Evolutionary conservation across 2,797 vertebrate genomes (phyloP).

Genomic region (Malacoctenus gilli): DNA sequence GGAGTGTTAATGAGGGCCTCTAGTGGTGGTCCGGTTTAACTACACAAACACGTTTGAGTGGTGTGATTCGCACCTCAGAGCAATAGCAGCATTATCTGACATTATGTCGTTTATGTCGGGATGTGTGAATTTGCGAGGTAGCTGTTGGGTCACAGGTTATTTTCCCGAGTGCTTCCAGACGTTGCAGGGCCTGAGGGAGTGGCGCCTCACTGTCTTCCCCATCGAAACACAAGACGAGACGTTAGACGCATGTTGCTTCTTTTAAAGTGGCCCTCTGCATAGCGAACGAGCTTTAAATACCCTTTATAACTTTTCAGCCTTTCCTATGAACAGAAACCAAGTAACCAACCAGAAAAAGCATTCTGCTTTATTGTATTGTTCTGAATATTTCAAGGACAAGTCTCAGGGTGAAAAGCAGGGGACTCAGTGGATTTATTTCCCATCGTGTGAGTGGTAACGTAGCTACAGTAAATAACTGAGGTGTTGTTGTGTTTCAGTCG

Average conservation of each 20-base stretch:
- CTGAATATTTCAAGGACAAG: conserved; percentile 60
- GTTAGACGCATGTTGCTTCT: no score
- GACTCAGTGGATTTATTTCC: conserved; percentile 57
- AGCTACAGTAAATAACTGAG: conserved; percentile 49
- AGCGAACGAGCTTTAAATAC: no score
- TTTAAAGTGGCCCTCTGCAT: no score
- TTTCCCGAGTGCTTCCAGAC: no score
- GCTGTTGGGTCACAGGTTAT: no score
- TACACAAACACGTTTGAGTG: neutral
- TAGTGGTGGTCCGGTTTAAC: neutral
- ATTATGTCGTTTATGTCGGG: no score
- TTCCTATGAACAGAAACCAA: conserved; percentile 20
- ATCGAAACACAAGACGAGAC: no score
- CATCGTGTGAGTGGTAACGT: conserved; percentile 38
- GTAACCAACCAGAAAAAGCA: conserved; percentile 54
- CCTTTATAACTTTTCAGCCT: neutral
- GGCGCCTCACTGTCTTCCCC: no score
- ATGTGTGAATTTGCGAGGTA: no score
- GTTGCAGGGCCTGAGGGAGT: no score
- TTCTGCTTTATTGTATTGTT: conserved; percentile 67
- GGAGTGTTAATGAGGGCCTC: conserved; percentile 1
- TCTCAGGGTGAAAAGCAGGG: conserved; percentile 69
- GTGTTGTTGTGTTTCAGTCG: conserved; percentile 40
- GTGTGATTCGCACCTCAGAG: no score
- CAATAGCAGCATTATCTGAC: no score